Base-by-base conservation (phyloP, 1,140 invertebrate genomes). In the Oscheius sp. region DNA sequence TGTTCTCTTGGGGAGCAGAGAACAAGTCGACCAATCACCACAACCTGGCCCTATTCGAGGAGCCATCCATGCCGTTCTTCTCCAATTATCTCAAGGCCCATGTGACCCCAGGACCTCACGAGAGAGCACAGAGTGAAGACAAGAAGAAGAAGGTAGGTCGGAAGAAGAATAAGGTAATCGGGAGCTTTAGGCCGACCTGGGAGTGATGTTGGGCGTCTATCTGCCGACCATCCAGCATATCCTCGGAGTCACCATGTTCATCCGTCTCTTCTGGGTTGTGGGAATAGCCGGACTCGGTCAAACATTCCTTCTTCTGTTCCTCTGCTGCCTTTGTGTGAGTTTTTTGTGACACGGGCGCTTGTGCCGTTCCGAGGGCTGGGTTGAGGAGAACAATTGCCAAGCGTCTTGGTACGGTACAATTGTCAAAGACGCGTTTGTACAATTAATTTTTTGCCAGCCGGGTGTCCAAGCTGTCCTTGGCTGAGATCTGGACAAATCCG, bases 191-290 rank as follows among this genome's bases (percentile, higher is more conserved):
- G 81, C 81, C 13, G 80, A 83, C 70, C 77, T 99, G 89, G 97
- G 97, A 77, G 98, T 95, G 10, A 89, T 99, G 79, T 91, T 98
- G 80, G 97, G 97, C 64, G 96, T 99, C 29, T 99, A 92, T 86
- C 88, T 99, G 55, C 97, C 97, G 35, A 98, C 95, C 85, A 95
- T 99, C 83, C 97, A 99, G 86, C 99, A 99, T 86, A 99, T 99
- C 84, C 95, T 97, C 85, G 96, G 95, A 77, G 95, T 99, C 62
- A 96, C 98, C 82, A 90, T 99, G 58, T 99, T 99, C 88, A 97
- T 99, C 86, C 93, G 96, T 85, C 88, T 99, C 82, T 93, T 94
- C 35, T 99, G 96, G 96, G 93, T 98, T 68, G 94, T 99, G 35
- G 97, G 97, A 42, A 96, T 95, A 32, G 95, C 96, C 72, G 97